phyloP scores from a whole-genome alignment of 2,113 vertebrate species.

The Vireo altiloquus region DNA sequence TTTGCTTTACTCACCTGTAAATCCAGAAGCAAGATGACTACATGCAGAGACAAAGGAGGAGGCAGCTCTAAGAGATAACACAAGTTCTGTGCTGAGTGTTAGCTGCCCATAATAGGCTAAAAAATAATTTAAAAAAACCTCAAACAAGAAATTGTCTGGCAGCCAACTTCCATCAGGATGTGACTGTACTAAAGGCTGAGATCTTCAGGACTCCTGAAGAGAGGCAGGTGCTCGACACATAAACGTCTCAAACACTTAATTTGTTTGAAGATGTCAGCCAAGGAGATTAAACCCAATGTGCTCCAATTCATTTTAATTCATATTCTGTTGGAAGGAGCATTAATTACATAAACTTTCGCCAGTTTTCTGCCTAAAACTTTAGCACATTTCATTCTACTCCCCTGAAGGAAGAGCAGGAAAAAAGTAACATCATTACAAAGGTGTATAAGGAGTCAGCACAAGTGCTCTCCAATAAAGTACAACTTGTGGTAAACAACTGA shows the following conservation, averaged over 20 bases:
- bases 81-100: neutral
- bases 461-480: neutral
- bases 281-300: neutral
- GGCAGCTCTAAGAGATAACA: neutral
- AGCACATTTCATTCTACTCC: neutral
- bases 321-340: neutral
- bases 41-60: neutral
- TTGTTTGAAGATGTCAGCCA: conserved; percentile 26
- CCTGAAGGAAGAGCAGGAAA: conserved; percentile 2
- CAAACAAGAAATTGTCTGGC: neutral
- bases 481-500: conserved; percentile 16
- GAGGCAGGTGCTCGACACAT: neutral
- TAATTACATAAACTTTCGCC: neutral
- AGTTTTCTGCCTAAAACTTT: conserved; percentile 12
- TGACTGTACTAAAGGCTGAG: neutral
- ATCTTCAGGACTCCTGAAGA: neutral
- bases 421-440: neutral
- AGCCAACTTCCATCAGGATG: neutral
- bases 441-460: neutral
- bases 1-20: conserved; percentile 7
- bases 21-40: neutral
- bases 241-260: neutral
- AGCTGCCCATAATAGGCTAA: neutral
- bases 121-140: neutral
- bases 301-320: conserved; percentile 26